phyloP scores from a whole-genome alignment of 2,888 invertebrate genomes.

The Branchipolynoe longqiensis region DNA sequence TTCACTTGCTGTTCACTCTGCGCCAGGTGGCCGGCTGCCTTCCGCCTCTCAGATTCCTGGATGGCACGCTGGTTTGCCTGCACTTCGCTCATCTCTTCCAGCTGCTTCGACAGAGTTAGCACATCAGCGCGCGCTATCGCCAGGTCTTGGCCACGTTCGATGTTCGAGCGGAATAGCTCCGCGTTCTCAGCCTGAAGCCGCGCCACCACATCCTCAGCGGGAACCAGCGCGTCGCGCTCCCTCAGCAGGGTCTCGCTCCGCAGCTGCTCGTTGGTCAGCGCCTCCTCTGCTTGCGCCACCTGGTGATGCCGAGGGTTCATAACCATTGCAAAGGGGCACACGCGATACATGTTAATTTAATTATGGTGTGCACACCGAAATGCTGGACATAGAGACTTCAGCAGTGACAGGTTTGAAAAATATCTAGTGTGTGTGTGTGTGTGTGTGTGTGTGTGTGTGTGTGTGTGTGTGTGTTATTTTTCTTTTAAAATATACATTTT shows the following conservation, averaged over 20 bases:
- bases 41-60: not conserved
- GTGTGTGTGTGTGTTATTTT: too few species aligned
- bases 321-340: too few species aligned
- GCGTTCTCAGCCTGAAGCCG: not conserved
- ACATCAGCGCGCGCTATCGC: not conserved
- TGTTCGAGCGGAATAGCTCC: not conserved
- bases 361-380: too few species aligned
- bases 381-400: too few species aligned
- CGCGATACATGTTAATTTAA: too few species aligned
- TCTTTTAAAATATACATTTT: too few species aligned
- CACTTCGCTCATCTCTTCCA: not conserved
- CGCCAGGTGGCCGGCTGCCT: not conserved
- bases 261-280: not conserved
- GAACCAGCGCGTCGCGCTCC: conserved; percentile 3
- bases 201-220: conserved; percentile 6
- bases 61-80: not conserved
- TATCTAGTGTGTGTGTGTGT: too few species aligned
- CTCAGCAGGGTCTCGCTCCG: not conserved
- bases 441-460: too few species aligned
- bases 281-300: not conserved
- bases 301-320: too few species aligned
- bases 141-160: not conserved
- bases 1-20: not conserved
- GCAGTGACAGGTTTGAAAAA: too few species aligned
- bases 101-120: not conserved